These are phyloP conservation scores for Helobdella robusta DNA, from an alignment of 2,888 invertebrate genomes.

Conservation along the genomic window DNA sequence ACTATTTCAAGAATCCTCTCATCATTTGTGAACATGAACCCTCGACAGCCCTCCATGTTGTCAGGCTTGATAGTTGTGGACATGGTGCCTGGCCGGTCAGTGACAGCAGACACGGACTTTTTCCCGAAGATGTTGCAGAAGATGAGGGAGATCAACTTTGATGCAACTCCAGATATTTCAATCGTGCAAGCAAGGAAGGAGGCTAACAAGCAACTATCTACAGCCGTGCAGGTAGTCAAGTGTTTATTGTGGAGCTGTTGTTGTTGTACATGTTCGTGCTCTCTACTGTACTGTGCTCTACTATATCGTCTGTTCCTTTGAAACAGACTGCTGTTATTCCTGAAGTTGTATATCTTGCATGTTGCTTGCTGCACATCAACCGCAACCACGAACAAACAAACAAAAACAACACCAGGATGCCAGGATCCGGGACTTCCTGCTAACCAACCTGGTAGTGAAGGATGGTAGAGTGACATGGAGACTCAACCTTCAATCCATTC, in stretches of 20 bases:
- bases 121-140: conserved; percentile 60
- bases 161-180: conserved; percentile 32
- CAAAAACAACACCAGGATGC: conserved; percentile 57
- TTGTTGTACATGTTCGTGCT: background rate
- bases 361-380: too few species aligned
- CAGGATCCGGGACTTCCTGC: conserved; percentile 63
- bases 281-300: too few species aligned
- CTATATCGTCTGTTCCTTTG: too few species aligned
- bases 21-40: too few species aligned
- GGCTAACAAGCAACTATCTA: conserved; percentile 58
- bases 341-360: too few species aligned
- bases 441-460: conserved; percentile 71
- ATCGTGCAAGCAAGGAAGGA: conserved; percentile 55
- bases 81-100: conserved; percentile 56
- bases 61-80: conserved; percentile 64
- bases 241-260: background rate
- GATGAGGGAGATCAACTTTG: conserved; percentile 39
- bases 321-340: too few species aligned
- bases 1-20: too few species aligned
- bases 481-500: conserved; percentile 66
- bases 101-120: conserved; percentile 43
- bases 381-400: too few species aligned
- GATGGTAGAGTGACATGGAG: conserved; percentile 62
- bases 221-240: conserved; percentile 35
- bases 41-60: conserved; percentile 53